Percentiles rank a stretch among this genome's conserved stretches.
phyloP scores from a whole-genome alignment of 2,888 invertebrate genomes.

The Anthrax anthrax region DNA sequence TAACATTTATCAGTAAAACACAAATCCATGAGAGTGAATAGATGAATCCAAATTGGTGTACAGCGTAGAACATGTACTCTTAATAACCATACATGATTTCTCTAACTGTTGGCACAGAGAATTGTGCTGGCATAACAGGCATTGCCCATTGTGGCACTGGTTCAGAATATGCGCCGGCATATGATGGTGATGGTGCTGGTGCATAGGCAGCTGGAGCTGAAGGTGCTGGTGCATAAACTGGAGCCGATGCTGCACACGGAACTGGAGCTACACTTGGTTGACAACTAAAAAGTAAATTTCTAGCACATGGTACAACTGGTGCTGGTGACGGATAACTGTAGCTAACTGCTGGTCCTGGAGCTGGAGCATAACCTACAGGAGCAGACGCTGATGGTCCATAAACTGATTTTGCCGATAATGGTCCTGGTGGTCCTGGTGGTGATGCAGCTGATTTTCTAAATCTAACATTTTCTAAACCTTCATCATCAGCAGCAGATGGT shows the following conservation, averaged over 20 bases:
- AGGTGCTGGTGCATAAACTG: constrained; percentile 1
- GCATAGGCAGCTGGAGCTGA: neutral
- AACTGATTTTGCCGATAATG: neutral
- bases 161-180: neutral
- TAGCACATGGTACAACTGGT: constrained; percentile 2
- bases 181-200: constrained; percentile 3
- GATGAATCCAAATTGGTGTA: no score
- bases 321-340: neutral
- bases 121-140: neutral
- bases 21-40: no score
- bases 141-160: neutral
- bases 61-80: no score
- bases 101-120: neutral
- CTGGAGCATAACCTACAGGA: neutral
- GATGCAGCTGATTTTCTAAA: neutral
- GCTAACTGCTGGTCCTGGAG: neutral
- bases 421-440: neutral
- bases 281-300: constrained; percentile 4
- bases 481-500: neutral
- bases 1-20: no score
- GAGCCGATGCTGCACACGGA: constrained; percentile 1
- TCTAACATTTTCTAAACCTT: neutral
- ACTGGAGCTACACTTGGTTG: constrained; percentile 6
- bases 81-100: neutral
- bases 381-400: neutral